Percentiles rank a stretch among this genome's conserved stretches.
Evolutionary conservation across 1,140 invertebrate species (phyloP).

Genomic region (Parasteatoda tepidariorum): DNA sequence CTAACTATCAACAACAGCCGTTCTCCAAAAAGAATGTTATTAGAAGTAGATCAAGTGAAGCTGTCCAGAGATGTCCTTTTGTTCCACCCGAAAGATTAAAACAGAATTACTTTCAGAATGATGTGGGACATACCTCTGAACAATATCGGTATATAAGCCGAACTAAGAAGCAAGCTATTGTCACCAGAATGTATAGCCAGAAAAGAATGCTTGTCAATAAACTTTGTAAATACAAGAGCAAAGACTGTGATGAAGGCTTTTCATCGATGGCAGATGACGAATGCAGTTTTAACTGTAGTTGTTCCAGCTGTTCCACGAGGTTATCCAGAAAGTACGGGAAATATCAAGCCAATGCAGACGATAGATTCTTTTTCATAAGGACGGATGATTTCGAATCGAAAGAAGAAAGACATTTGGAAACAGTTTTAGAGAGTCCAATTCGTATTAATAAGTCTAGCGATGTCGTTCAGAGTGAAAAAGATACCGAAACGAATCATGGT

Average conservation of each 20-base stretch:
- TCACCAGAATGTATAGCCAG: conserved; percentile 22
- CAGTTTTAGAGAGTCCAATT: neutral
- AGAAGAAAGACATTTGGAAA: neutral
- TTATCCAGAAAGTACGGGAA: neutral
- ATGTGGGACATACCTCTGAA: neutral
- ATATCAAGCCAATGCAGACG: neutral
- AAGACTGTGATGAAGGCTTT: conserved; percentile 45
- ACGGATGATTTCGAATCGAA: neutral
- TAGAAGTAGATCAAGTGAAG: neutral
- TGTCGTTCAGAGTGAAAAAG: neutral
- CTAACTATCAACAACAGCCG: neutral
- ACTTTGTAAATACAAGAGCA: conserved; percentile 40
- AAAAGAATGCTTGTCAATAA: conserved; percentile 34
- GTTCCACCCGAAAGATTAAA: neutral
- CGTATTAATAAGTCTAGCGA: neutral
- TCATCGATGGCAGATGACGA: conserved; percentile 57
- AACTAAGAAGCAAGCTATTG: conserved; percentile 4
- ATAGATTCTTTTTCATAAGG: conserved; percentile 23
- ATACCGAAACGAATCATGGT: neutral
- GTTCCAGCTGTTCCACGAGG: conserved; percentile 8
- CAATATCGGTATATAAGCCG: conserved; percentile 4
- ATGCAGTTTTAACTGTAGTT: conserved; percentile 57
- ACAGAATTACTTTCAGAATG: neutral
- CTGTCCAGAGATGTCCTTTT: neutral
- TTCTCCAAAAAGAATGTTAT: neutral